Evolutionary conservation across 2,797 vertebrate species (phyloP), one percentile per base, ranked within the genome.

Genomic region (Manis javanica): DNA sequence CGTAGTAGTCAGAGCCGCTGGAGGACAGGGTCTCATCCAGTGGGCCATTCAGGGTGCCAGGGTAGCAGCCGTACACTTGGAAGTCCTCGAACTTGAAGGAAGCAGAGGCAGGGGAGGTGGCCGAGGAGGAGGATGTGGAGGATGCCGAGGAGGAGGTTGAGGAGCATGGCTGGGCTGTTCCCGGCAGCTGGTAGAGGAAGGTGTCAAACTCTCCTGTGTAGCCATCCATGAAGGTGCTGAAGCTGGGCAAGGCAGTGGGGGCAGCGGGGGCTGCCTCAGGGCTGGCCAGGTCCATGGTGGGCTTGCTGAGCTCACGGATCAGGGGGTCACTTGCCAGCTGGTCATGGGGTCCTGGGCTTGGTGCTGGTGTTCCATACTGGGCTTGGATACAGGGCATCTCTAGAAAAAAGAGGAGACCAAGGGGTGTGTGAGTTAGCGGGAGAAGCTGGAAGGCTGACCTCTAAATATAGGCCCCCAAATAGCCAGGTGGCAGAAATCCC

Each of bases 341-440:
- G 92, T 99, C 99, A 71, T 98, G 99, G 94, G 98, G 97, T 96
- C 98, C 98, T 88, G 98, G 92, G 75, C 98, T 98, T 2, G 98
- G 97, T 94, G 98, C 97, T 97, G 98, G 98, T 94, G 99, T 98
- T 98, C 99, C 98, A 98, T 99, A 99, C 96, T 99, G 99, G 19
- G 99, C 98, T 98, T 99, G 99, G 97, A 99, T 99, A 99, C 99
- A 99, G 98, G 99, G 99, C 99, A 99, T 99, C 98, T 99, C 99
- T 99, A 98, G 0, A 84, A 34, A 97, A 97, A 98, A 98, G 77
- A 77, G 3, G 8, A 39, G 53, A 87, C 0, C 96, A 90, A 94
- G 9, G 24, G 64, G 92, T 39, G 24, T 7, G 37, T 66, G 61
- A 88, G 82, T 95, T 75, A 66, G 31, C 14, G 29, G 59, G 69